Base-by-base conservation (phyloP, 1,140 invertebrate genomes). In the Formica selysi region DNA sequence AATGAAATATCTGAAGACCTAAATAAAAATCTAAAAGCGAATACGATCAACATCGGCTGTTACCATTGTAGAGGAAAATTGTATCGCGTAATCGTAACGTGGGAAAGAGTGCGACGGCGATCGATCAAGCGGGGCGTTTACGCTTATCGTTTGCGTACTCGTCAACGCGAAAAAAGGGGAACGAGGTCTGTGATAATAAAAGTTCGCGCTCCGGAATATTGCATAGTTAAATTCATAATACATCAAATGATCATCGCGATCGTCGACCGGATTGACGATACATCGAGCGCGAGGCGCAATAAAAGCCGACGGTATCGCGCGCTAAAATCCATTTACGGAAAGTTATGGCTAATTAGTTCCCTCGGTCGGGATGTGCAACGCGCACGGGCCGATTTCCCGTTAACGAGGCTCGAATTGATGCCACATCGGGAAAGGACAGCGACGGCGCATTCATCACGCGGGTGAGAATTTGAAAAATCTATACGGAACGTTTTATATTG, bases 311-410 rank as follows among this genome's bases (percentile, higher is more conserved):
- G 26, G 73, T 86, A 89, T 62, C 88, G 84, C 84, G 87, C 73
- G 88, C 57, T 87, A 84, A 76, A 64, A 80, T 85, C 79, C 76
- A 78, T 90, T 89, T 79, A 54, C 64, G 88, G 71, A 61, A 85
- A 89, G 80, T 90, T 90, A 89, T 90, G 76, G 89, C 89, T 90
- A 90, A 90, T 90, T 89, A 90, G 76, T 87, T 87, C 54, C 87
- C 59, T 22, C 62, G 74, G 16, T 38, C 59, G 85, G n/a, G 38
- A 64, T 41, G 78, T 22, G 22, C 22, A 22, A 22, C 22, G 22
- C 36, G 29, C 48, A 62, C 73, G 54, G 68, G 70, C 36, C 68
- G 87, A 87, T 86, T 87, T 89, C 86, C 87, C 85, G 86, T 90
- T 90, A 89, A 88, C 88, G 74, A 54, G 83, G n/a, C 59, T 13